Evolutionary conservation across 2,113 vertebrate species (phyloP).

Genomic region (Guaruba guarouba): DNA sequence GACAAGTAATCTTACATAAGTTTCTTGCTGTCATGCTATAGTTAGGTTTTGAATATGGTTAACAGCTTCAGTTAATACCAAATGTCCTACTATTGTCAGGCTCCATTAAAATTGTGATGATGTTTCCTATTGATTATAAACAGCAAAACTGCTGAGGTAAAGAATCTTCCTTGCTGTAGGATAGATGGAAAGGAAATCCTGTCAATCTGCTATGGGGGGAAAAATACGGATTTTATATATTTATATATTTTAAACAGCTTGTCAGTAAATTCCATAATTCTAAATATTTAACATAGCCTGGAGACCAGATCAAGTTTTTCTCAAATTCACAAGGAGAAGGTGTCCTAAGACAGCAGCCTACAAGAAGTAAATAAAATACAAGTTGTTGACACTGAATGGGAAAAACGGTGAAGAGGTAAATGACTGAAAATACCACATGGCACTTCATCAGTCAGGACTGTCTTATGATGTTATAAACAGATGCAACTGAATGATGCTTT

Average conservation of each 20-base stretch:
- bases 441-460: not conserved
- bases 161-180: slow-evolving; percentile 21
- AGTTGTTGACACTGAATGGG: not conserved
- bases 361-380: not conserved
- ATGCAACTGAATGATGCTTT: not conserved
- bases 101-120: not conserved
- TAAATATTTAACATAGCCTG: not conserved
- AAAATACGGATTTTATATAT: not conserved
- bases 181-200: slow-evolving; percentile 42
- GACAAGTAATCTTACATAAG: slow-evolving; percentile 32
- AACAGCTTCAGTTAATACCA: slow-evolving; percentile 48
- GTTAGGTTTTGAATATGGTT: slow-evolving; percentile 33
- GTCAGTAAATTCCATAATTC: not conserved
- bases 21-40: slow-evolving; percentile 15
- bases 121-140: slow-evolving; percentile 35
- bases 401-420: not conserved
- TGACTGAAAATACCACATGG: not conserved
- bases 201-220: not conserved
- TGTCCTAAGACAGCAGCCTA: not conserved
- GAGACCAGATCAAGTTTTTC: not conserved
- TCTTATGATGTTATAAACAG: not conserved
- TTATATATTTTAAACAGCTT: not conserved
- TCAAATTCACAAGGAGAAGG: not conserved
- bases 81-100: slow-evolving; percentile 42
- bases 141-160: slow-evolving; percentile 39